phyloP scores from a whole-genome alignment of 1,140 invertebrate species.

The Penaeus indicus region DNA sequence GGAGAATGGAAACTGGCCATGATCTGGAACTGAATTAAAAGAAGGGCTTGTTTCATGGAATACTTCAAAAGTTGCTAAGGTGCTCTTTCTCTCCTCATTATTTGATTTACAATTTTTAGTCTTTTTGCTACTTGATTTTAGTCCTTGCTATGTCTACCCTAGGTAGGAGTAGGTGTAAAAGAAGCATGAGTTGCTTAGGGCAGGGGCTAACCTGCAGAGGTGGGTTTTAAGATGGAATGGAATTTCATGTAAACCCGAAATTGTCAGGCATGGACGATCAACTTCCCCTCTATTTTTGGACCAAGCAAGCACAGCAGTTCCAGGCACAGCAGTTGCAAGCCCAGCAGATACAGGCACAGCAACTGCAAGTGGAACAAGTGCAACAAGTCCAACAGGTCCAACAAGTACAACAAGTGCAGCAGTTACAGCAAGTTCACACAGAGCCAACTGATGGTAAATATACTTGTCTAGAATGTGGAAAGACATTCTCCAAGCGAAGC shows the following conservation, averaged over 20 bases:
- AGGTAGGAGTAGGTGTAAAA: background rate
- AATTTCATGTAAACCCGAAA: constrained; percentile 28
- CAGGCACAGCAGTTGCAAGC: constrained; percentile 43
- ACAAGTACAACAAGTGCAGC: constrained; percentile 39
- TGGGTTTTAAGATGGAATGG: constrained; percentile 12
- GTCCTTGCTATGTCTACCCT: background rate
- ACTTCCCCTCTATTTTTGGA: constrained; percentile 57
- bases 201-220: background rate
- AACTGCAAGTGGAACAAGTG: constrained; percentile 12
- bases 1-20: no score
- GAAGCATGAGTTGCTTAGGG: background rate
- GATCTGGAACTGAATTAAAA: no score
- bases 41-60: no score
- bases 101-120: background rate
- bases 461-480: constrained; percentile 69
- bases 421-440: constrained; percentile 42
- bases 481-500: constrained; percentile 61
- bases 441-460: constrained; percentile 45
- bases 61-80: no score
- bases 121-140: background rate
- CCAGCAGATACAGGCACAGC: constrained; percentile 42
- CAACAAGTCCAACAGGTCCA: constrained; percentile 47
- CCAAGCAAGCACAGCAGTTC: constrained; percentile 53
- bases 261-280: constrained; percentile 49
- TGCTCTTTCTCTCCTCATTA: no score